Evolutionary conservation across 2,113 vertebrate species (phyloP), one percentile per base, ranked within the genome.

Genomic region (Machaerirhynchus nigripectus): DNA sequence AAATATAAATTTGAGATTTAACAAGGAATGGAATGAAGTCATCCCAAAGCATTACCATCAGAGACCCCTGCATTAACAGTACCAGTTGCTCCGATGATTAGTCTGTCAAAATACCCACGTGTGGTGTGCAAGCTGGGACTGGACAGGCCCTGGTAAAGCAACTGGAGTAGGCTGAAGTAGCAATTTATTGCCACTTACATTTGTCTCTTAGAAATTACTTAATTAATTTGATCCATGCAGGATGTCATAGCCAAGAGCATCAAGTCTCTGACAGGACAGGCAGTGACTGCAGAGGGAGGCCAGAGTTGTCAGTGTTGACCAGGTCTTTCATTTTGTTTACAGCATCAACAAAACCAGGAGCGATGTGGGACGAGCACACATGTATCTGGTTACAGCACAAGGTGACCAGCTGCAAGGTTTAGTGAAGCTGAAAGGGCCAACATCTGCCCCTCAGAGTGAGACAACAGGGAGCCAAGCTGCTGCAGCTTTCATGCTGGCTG

Each of bases 321-420:
- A 84, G 27, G 13, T 52, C 71, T 84, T 83, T n/a, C 56, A 53
- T n/a, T 85, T 35, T 22, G 37, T 70, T 94, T 59, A 81, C 33
- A 70, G 39, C 60, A 90, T 15, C 44, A 74, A 52, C 47, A 68
- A 61, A 85, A 61, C 19, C 83, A 90, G 89, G 59, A 92, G 86
- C 33, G 74, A 10, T 18, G 35, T 7, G 42, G 14, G 63, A 92
- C 57, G 75, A 86, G 79, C 8, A 77, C 52, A 59, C 64, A 22
- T 2, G 1, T 53, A 93, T 95, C 83, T 84, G 68, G 64, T 95
- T 89, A 86, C 92, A 86, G 78, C 79, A 90, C 63, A 75, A 78
- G 85, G 59, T 84, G 71, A 67, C 75, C 92, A 95, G 92, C 92
- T 96, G 94, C 59, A 74, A 68, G 68, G 27, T 71, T 95, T 79